A percentile compares a stretch with the other conserved stretches of the same genome.
phyloP scores from a whole-genome alignment of 2,888 invertebrate species.

The Schrankia costaestrigalis region DNA sequence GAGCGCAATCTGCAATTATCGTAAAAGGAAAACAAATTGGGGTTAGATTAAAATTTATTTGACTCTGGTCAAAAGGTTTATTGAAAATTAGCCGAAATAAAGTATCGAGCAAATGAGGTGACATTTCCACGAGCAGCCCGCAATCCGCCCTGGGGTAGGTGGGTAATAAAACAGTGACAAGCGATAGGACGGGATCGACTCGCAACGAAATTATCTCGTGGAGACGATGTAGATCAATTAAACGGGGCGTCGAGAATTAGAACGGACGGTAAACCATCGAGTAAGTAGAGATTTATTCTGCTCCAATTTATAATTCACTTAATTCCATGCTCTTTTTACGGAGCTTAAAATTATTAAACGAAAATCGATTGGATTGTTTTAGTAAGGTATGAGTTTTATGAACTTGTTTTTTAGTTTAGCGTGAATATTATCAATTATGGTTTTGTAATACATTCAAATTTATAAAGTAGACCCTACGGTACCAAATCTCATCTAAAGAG shows the following conservation, averaged over 20 bases:
- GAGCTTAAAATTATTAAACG: too few relatives aligned
- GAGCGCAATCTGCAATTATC: too few relatives aligned
- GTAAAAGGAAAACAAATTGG: too few relatives aligned
- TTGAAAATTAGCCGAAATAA: constrained; percentile 16
- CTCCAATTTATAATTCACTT: constrained; percentile 33
- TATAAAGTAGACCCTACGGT: too few relatives aligned
- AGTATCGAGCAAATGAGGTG: constrained; percentile 25
- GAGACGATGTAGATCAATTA: constrained; percentile 52
- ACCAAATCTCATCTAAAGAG: too few relatives aligned
- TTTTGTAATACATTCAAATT: too few relatives aligned
- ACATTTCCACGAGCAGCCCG: constrained; percentile 31
- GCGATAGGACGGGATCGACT: constrained; percentile 44
- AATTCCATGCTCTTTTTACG: constrained; percentile 18
- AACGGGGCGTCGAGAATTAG: constrained; percentile 46
- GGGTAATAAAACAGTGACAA: constrained; percentile 45
- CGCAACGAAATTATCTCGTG: constrained; percentile 50
- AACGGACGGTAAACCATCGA: constrained; percentile 40
- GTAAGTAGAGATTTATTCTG: constrained; percentile 50
- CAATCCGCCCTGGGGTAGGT: constrained; percentile 36
- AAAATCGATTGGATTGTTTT: too few relatives aligned
- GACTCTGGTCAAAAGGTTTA: constrained; percentile 2
- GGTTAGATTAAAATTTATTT: background rate
- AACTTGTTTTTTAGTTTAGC: too few relatives aligned
- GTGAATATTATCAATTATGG: too few relatives aligned
- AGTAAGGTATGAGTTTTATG: too few relatives aligned